Conservation (phyloP, 2,113 vertebrate species). For the Chionis minor region DNA sequence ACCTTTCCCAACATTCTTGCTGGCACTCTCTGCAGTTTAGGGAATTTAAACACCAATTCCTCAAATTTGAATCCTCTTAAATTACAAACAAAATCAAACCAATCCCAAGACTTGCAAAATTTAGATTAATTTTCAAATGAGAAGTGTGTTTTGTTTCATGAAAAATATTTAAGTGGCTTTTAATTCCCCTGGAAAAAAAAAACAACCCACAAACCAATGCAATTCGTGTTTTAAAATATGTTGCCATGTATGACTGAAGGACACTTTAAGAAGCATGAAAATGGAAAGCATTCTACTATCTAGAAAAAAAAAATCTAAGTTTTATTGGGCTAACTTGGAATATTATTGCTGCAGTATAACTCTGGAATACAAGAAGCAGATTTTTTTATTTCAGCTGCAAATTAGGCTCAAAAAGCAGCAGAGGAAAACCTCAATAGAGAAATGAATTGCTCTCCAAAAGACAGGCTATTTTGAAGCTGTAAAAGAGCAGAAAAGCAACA, state of each 20-base stretch:
- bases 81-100: background rate
- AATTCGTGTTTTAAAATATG: background rate
- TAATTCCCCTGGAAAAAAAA: background rate
- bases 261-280: background rate
- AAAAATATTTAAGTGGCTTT: background rate
- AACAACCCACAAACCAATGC: background rate
- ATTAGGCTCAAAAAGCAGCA: slow-evolving; percentile 39
- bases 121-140: background rate
- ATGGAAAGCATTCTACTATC: background rate
- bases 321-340: background rate
- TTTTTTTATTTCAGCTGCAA: slow-evolving; percentile 7
- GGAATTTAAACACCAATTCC: background rate
- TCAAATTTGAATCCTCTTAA: background rate
- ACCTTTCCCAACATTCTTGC: background rate
- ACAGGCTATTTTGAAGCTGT: background rate
- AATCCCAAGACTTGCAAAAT: background rate
- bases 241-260: background rate
- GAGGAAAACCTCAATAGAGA: slow-evolving; percentile 23
- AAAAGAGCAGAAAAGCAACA: background rate
- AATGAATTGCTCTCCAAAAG: background rate
- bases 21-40: background rate
- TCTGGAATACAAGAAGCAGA: background rate
- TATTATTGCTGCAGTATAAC: background rate
- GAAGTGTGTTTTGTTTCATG: background rate
- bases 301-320: background rate